Evolutionary conservation across 2,888 invertebrate species (phyloP).

Genomic region (Athripsodes cinereus): DNA sequence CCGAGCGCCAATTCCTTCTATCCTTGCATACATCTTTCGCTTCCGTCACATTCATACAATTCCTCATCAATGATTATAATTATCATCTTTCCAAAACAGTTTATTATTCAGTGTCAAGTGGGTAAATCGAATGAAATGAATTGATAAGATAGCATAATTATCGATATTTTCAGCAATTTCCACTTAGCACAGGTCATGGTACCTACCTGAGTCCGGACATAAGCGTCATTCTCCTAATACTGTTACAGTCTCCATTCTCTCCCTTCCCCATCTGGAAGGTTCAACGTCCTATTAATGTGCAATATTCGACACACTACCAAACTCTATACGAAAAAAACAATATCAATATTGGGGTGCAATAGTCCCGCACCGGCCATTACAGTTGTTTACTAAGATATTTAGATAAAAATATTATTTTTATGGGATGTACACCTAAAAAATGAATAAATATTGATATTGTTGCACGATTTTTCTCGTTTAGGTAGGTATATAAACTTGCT

Average conservation of each 20-base stretch:
- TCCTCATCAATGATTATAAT: no score
- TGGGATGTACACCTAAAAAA: neutral
- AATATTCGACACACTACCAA: slow-evolving; percentile 9
- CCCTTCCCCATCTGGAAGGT: slow-evolving; percentile 10
- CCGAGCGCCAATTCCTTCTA: no score
- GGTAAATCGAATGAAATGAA: no score
- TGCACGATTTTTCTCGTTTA: neutral
- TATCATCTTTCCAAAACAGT: no score
- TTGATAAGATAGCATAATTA: no score
- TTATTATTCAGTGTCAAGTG: no score
- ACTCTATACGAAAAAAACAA: neutral
- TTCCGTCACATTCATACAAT: no score
- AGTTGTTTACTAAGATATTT: neutral
- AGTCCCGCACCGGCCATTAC: no score
- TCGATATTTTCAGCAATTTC: neutral
- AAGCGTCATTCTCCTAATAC: neutral
- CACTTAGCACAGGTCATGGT: neutral
- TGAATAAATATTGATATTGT: neutral
- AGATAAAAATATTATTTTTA: neutral
- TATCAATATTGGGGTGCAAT: no score
- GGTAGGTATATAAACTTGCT: no score
- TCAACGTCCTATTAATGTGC: slow-evolving; percentile 24
- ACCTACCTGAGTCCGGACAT: no score
- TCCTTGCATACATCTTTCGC: no score
- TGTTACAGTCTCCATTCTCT: neutral